These are phyloP conservation scores for Allacma fusca DNA, from an alignment of 2,888 invertebrate genomes.

Conservation along the genomic window DNA sequence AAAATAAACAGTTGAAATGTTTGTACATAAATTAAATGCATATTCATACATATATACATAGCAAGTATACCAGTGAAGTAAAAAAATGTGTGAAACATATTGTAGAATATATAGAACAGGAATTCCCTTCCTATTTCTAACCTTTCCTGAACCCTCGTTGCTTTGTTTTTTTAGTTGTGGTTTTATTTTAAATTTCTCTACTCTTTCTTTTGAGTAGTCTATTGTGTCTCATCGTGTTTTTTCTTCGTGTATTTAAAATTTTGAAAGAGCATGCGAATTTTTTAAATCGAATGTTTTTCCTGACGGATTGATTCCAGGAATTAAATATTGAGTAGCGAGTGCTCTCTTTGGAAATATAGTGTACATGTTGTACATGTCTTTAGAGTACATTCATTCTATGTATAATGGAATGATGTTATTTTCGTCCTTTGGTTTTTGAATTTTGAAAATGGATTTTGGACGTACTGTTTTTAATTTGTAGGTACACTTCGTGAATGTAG, in stretches of 20 bases:
- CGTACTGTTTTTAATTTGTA: neutral
- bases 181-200: neutral
- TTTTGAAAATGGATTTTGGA: neutral
- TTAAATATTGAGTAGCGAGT: no score
- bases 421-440: neutral
- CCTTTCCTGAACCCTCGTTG: neutral
- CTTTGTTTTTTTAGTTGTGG: neutral
- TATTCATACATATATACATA: no score
- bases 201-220: conserved; percentile 6
- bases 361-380: no score
- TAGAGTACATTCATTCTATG: neutral
- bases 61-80: no score
- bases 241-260: neutral
- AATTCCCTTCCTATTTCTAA: neutral
- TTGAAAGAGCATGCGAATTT: no score
- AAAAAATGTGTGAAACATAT: no score
- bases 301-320: no score
- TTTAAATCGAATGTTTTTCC: no score
- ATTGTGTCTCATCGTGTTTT: neutral
- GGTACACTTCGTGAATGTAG: neutral
- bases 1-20: no score
- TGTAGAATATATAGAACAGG: neutral
- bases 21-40: no score
- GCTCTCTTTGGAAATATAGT: no score
- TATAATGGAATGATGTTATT: neutral